Evolutionary conservation across 2,888 invertebrate genomes (phyloP), one percentile per base, ranked within the genome.

Genomic region (Actias luna): DNA sequence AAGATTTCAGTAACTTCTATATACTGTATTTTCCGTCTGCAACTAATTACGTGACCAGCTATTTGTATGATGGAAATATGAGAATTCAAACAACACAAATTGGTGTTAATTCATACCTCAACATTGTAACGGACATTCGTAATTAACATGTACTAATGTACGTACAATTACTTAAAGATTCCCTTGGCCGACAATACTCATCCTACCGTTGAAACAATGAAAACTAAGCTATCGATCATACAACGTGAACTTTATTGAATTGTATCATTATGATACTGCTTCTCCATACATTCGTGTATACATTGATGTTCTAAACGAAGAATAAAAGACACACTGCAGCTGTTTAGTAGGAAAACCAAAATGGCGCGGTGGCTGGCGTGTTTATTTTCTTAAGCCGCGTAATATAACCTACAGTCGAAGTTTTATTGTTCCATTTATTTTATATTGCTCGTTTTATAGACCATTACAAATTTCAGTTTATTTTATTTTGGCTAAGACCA

Each of bases 121-220:
- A 46, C 22, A 25, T 10, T 46, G 46, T 46, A 46, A 46, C 46
- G 46, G 46, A 46, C 22, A 46, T 46, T 22, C 12, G 4, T 55
- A 73, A 74, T 73, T 69, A 64, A 64, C 67, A 66, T 67, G 67
- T 66, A 73, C 67, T 67, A 42, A 42, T 42, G 18, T 42, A 42
- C 42, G 18, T 42, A 18, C 42, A 42, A 71, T 65, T 67, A 67
- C 66, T 74, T 70, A 65, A n/a, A 29, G 65, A 67, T 62, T 72
- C 71, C 67, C 75, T 74, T 69, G 67, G 63, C 65, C 66, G 69
- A 64, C 55, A 58, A 64, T 65, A 72, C 66, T 58, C 63, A 67
- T 62, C 60, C 64, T 61, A 63, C 59, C 64, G 29, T 58, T 39
- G 59, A 52, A 42, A 16, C 52, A 58, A 29, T 29, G 18, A 16